These are phyloP conservation scores for Raphicerus campestris DNA, from an alignment of 2,113 vertebrate species.

Conservation along the genomic window DNA sequence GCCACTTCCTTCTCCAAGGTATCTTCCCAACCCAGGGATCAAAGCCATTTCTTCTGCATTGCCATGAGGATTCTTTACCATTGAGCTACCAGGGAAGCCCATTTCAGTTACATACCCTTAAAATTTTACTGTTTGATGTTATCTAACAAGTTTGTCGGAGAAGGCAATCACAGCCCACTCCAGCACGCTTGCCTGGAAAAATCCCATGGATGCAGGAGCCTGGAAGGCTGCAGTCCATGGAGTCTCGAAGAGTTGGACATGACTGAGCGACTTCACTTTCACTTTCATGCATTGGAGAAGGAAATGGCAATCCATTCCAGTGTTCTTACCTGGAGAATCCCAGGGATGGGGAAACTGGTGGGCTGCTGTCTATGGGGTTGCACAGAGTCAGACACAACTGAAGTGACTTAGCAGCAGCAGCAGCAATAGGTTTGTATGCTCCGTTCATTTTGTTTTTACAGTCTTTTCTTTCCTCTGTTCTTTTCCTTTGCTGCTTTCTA, in stretches of 20 bases:
- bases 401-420: background rate
- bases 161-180: too few relatives aligned
- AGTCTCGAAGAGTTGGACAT: rapidly evolving
- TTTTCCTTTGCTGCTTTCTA: background rate
- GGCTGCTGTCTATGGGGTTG: background rate
- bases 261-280: too few relatives aligned
- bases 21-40: background rate
- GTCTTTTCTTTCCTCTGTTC: background rate
- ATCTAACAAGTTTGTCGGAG: too few relatives aligned
- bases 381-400: background rate
- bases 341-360: background rate
- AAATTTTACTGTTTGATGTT: background rate
- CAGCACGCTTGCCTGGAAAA: too few relatives aligned
- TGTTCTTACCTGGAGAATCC: too few relatives aligned
- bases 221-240: too few relatives aligned
- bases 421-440: background rate
- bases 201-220: too few relatives aligned
- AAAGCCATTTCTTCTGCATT: background rate
- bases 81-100: background rate
- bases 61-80: background rate
- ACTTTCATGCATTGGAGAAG: too few relatives aligned
- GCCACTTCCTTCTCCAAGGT: background rate
- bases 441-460: background rate
- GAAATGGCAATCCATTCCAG: too few relatives aligned
- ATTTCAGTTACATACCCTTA: background rate